phyloP scores from a whole-genome alignment of 2,113 vertebrate species.

The Argyrosomus japonicus region DNA sequence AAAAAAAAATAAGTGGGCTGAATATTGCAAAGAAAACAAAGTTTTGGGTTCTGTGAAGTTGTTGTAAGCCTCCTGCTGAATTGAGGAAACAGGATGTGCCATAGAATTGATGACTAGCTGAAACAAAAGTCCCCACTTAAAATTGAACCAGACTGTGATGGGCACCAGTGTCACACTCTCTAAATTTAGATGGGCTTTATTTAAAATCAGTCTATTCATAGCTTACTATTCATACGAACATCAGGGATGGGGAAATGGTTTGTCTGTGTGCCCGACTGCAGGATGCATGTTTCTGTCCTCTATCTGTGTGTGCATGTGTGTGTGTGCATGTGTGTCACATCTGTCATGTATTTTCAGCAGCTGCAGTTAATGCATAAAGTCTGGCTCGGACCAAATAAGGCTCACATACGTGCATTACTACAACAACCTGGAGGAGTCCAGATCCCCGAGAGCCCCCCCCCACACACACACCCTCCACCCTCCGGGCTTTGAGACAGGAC shows the following conservation, averaged over 20 bases:
- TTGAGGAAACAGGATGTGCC: slow-evolving; percentile 45
- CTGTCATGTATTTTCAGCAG: slow-evolving; percentile 74
- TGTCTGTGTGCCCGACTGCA: slow-evolving; percentile 27
- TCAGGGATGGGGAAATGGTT: slow-evolving; percentile 23
- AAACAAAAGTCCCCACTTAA: slow-evolving; percentile 32
- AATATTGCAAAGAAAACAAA: not conserved
- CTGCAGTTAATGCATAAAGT: slow-evolving; percentile 71
- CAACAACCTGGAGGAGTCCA: slow-evolving; percentile 65
- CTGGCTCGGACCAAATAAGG: slow-evolving; percentile 56
- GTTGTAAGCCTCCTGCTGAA: not conserved
- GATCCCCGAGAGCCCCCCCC: slow-evolving; percentile 38
- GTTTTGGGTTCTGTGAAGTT: slow-evolving; percentile 12
- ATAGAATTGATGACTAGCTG: slow-evolving; percentile 46
- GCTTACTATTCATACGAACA: not conserved
- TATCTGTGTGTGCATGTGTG: slow-evolving; percentile 14
- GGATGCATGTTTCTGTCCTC: slow-evolving; percentile 14
- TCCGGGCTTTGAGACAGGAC: slow-evolving; percentile 61
- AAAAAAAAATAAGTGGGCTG: not conserved
- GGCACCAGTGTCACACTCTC: slow-evolving; percentile 9
- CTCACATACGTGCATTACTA: slow-evolving; percentile 56
- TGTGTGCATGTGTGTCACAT: slow-evolving; percentile 65
- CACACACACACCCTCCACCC: too few relatives aligned
- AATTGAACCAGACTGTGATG: slow-evolving; percentile 10
- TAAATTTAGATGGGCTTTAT: slow-evolving; percentile 34
- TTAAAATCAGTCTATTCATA: slow-evolving; percentile 40